Evolutionary conservation across 2,113 vertebrate genomes (phyloP), one percentile per base, ranked within the genome.

Genomic region (Myiozetetes cayanensis): DNA sequence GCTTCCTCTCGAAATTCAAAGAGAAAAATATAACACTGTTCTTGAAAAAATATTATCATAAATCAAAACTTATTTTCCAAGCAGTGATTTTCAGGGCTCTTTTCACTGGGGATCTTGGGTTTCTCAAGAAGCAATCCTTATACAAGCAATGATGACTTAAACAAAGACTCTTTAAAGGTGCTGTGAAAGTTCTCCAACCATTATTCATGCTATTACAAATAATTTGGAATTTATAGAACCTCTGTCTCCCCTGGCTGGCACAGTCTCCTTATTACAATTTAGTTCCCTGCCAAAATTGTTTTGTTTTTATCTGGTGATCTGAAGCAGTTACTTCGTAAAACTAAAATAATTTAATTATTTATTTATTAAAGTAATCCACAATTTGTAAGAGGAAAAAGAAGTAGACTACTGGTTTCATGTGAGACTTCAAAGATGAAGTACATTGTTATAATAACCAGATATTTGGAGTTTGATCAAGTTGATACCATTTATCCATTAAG

Each of bases 231-330:
- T 97, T 85, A 82, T 70, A 89, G 70, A 71, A 65, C 23, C 35
- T 75, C 56, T 2, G 4, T 78, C 55, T 90, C 63, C 65, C n/a
- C 66, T 81, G 39, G 14, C 71, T 84, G 82, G 58, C 55, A 93
- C 35, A 43, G 44, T 85, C 82, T 88, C 61, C 62, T 85, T 76
- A 93, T 77, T 80, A 83, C 33, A 90, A 92, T 96, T 86, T 76
- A 78, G 90, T 91, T 81, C 65, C 66, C 87, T 91, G 67, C 33
- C 89, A 92, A 93, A 93, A 94, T 37, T 46, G 24, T 23, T 75
- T 93, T 94, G 56, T 16, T 96, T 91, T 91, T 71, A 37, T 83
- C 80, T 68, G 49, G 72, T 89, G 62, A 93, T 90, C 68, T 80
- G 52, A 89, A 91, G 63, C 78, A 90, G 86, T 77, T 85, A 35